Conservation (phyloP, 2,888 invertebrate species). For the Athrips mouffetella region DNA sequence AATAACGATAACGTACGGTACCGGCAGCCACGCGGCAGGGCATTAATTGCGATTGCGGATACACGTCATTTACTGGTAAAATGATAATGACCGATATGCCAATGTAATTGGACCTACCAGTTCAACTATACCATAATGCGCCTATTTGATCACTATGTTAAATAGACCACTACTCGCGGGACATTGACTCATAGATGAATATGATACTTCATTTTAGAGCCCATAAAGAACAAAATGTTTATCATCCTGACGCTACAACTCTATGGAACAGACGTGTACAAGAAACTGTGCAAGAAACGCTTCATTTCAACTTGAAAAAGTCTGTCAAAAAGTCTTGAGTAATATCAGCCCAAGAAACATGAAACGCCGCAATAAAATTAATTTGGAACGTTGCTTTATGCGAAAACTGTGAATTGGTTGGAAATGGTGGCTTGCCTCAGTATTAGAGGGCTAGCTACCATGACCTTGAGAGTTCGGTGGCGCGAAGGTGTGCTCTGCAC, state of each 20-base stretch:
- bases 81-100: not conserved
- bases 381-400: slow-evolving; percentile 30
- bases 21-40: not conserved
- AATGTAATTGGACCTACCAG: not conserved
- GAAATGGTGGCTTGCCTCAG: slow-evolving; percentile 22
- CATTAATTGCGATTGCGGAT: slow-evolving; percentile 7
- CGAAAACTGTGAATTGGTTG: slow-evolving; percentile 33
- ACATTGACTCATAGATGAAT: not conserved
- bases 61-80: slow-evolving; percentile 12
- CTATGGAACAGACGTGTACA: too few species aligned
- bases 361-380: slow-evolving; percentile 32
- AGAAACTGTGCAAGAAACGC: too few species aligned
- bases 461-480: slow-evolving; percentile 61
- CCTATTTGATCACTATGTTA: not conserved
- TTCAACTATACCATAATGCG: not conserved
- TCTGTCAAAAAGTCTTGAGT: not conserved
- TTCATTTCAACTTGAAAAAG: too few species aligned
- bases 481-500: slow-evolving; percentile 37
- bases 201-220: too few species aligned
- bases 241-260: too few species aligned
- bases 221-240: too few species aligned
- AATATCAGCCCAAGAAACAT: slow-evolving; percentile 19
- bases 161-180: not conserved
- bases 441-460: slow-evolving; percentile 22
- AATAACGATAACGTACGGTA: not conserved